Conservation (phyloP, 1,140 invertebrate species). For the Lithobius niger region DNA sequence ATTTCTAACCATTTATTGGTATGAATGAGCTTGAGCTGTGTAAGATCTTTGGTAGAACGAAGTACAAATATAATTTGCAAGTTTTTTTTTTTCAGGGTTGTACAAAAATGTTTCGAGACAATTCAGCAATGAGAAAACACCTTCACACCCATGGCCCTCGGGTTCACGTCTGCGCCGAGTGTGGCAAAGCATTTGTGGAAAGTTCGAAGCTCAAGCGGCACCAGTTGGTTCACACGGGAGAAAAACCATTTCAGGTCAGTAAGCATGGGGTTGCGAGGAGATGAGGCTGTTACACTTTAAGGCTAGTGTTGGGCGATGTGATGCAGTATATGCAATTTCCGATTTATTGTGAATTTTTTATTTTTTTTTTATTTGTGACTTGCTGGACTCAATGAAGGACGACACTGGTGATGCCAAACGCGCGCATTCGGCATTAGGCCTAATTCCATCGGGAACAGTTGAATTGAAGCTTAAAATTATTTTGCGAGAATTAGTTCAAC, state of each 20-base stretch:
- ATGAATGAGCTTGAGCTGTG: no score
- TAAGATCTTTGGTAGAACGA: no score
- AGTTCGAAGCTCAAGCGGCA: constrained; percentile 92
- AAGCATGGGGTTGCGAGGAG: no score
- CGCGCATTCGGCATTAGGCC: no score
- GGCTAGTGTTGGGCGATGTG: no score
- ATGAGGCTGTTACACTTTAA: background rate
- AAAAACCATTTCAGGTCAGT: constrained; percentile 75
- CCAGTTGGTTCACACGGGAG: constrained; percentile 86
- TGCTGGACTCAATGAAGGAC: no score
- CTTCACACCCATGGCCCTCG: constrained; percentile 91
- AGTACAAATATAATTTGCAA: background rate
- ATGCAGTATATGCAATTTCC: constrained; percentile 4
- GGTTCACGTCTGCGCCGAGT: constrained; percentile 94
- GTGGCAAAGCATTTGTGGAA: constrained; percentile 97
- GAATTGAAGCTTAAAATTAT: no score
- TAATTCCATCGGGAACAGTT: no score
- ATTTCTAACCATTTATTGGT: no score
- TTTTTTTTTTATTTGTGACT: constrained; percentile 1
- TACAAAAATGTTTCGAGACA: constrained; percentile 94
- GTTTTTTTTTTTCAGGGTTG: constrained; percentile 35
- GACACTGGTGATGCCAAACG: no score
- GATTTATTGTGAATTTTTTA: constrained; percentile 11
- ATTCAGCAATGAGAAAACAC: constrained; percentile 96
- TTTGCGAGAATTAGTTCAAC: no score